Percentiles rank a stretch among this genome's conserved stretches.
These are phyloP conservation scores for Aphaenogaster rudis DNA, from an alignment of 1,140 invertebrate species.

Conservation along the genomic window DNA sequence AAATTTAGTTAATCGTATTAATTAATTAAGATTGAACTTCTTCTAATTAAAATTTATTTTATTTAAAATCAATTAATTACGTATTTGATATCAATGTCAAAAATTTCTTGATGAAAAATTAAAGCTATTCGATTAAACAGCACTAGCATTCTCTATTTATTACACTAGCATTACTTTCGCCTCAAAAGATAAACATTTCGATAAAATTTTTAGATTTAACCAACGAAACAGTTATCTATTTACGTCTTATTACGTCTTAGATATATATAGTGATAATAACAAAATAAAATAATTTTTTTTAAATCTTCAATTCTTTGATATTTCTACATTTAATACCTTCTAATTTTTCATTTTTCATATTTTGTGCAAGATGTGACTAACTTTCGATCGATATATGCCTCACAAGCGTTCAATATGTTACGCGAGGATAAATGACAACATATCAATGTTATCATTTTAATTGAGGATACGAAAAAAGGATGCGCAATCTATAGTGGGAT, in stretches of 20 bases:
- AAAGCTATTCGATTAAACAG: background rate
- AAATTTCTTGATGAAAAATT: background rate
- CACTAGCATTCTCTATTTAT: background rate
- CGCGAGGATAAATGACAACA: background rate
- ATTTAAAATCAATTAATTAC: background rate
- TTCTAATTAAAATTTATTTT: background rate
- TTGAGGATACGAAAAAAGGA: slow-evolving; percentile 6
- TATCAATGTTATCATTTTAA: background rate
- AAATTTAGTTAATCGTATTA: background rate
- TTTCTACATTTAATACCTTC: background rate
- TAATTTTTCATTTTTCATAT: background rate
- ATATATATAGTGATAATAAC: background rate
- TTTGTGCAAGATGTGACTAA: background rate
- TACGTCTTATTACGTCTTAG: background rate
- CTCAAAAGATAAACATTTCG: background rate
- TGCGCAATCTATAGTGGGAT: slow-evolving; percentile 26
- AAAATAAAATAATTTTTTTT: background rate
- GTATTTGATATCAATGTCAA: background rate
- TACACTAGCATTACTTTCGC: background rate
- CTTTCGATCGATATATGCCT: background rate
- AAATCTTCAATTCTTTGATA: background rate
- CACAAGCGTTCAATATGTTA: background rate
- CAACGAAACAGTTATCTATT: background rate
- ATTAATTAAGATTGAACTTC: background rate
- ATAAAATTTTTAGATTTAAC: background rate